Base-by-base conservation (phyloP, 1,140 invertebrate genomes). In the Oryctes rhinoceros region DNA sequence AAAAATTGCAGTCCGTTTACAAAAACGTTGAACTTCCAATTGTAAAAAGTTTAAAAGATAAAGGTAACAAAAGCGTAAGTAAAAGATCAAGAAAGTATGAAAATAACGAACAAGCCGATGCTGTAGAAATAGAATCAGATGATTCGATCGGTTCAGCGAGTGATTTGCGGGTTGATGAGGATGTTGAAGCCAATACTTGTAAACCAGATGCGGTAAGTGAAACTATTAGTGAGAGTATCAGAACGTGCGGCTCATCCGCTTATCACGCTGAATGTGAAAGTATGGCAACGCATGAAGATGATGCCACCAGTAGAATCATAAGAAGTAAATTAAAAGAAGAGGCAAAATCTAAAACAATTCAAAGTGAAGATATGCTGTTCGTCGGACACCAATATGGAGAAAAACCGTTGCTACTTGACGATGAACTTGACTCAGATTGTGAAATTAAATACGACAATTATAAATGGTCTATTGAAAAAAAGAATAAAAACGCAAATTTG, bases 321-420 rank as follows among this genome's bases (percentile, higher is more conserved):
- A 82, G 83, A 24, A 67, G 62, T 0, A 74, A 87, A 86, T 83
- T 86, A 85, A 76, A 87, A 85, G 81, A 88, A 83, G 84, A 88
- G 86, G 84, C 82, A 81, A 24, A 86, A 79, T 53, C 84, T 59
- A 78, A 74, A 15, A 78, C 80, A 13, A 82, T 84, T 49, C 82
- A 84, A 76, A 83, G 85, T 10, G 88, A 88, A 80, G 91, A 92
- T 84, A 84, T 90, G 65, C 78, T 90, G 59, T 90, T 94, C 75
- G 91, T 95, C 1, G 94, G 93, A 0, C 94, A 96, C 87, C 92
- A 94, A 79, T 95, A 95, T 83, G 94, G 94, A 1, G 94, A 95
- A 80, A 91, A 92, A 81, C 95, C 95, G 1, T 86, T 96, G 10
- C 86, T 96, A 1, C 88, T 94, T 39, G 94, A 96, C 83, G 94